phyloP scores from a whole-genome alignment of 1,140 invertebrate species.

The Cyphomyrmex costatus region DNA sequence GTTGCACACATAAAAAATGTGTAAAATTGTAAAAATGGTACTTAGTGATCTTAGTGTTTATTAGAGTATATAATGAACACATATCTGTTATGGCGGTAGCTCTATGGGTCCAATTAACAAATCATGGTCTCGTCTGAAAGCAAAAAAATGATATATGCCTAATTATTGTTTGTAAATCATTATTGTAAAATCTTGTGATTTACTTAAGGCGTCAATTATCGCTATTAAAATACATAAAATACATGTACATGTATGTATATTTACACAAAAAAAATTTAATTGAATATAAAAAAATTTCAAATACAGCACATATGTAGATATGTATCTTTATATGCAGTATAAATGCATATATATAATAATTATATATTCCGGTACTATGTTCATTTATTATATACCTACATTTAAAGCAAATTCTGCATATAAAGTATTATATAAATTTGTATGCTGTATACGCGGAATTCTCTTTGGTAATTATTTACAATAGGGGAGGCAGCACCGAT shows the following conservation, averaged over 20 bases:
- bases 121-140: slow-evolving; percentile 27
- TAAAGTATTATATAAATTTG: too few relatives aligned
- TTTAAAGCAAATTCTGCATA: too few relatives aligned
- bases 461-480: too few relatives aligned
- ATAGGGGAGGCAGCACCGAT: too few relatives aligned
- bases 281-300: background rate
- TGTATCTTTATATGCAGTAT: too few relatives aligned
- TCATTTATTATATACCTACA: too few relatives aligned
- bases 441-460: too few relatives aligned
- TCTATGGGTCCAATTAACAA: background rate
- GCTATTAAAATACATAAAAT: background rate
- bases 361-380: too few relatives aligned
- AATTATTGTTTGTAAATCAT: background rate
- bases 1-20: background rate
- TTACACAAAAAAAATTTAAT: background rate
- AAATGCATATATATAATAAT: too few relatives aligned
- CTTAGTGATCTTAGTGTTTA: background rate
- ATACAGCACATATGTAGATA: background rate
- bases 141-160: slow-evolving; percentile 3
- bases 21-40: background rate
- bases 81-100: slow-evolving; percentile 15
- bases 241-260: background rate
- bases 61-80: background rate
- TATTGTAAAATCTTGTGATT: background rate
- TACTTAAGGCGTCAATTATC: background rate